phyloP scores from a whole-genome alignment of 1,140 invertebrate genomes.

The Coelopa frigida region DNA sequence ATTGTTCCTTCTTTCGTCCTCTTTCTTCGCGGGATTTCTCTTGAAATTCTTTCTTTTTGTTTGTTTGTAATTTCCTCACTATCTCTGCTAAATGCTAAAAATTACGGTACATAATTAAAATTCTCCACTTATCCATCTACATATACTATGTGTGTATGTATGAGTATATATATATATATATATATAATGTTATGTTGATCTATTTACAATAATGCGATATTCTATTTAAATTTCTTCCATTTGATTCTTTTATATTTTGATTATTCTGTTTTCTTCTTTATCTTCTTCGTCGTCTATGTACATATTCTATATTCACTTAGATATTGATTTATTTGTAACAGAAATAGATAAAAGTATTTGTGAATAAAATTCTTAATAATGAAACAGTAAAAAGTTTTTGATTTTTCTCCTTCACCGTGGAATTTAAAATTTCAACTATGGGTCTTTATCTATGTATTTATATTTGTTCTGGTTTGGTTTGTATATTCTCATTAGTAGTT shows the following conservation, averaged over 20 bases:
- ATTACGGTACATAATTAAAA: too few relatives aligned
- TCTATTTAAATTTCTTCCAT: conserved; percentile 2
- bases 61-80: too few relatives aligned
- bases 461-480: too few relatives aligned
- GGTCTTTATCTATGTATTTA: background rate
- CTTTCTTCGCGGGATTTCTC: background rate
- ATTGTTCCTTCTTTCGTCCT: conserved; percentile 1
- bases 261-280: conserved; percentile 5
- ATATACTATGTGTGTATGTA: background rate
- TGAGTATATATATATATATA: conserved; percentile 1
- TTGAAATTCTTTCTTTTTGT: background rate
- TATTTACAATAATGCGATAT: conserved; percentile 8
- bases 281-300: background rate
- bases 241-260: conserved; percentile 1
- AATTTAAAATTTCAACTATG: background rate
- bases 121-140: background rate
- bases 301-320: background rate
- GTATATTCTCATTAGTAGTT: background rate
- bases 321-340: background rate
- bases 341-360: background rate
- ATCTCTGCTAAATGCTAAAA: conserved; percentile 5
- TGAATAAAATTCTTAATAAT: background rate
- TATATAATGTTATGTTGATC: background rate
- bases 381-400: background rate
- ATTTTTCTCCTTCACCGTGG: background rate